A percentile compares a stretch with the other conserved stretches of the same genome.
Conservation (phyloP, 1,140 invertebrate species). For the Drosophila melanogaster region Release_6_plus_ISO1_MT NT_033779.5:1204501-1205000, state of each 20-base stretch:
- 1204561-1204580: conserved; percentile 73
- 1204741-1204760: too few relatives aligned
- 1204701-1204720: too few relatives aligned
- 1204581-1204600: conserved; percentile 74
- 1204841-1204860: conserved; percentile 28
- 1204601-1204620: conserved; percentile 76
- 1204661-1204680: conserved; percentile 81
- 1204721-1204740: too few relatives aligned
- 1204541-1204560: conserved; percentile 23
- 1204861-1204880: conserved; percentile 3
- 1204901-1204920: conserved; percentile 76
- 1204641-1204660: conserved; percentile 81
- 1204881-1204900: conserved; percentile 25
- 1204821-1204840: conserved; percentile 79
- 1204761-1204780: conserved; percentile 82
- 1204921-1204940: conserved; percentile 81
- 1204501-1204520: conserved; percentile 81
- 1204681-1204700: conserved; percentile 65
- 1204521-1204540: conserved; percentile 79
- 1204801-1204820: conserved; percentile 79
- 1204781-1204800: conserved; percentile 78
- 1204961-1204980: conserved; percentile 52
- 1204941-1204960: conserved; percentile 63
- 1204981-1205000: too few relatives aligned
- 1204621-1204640: conserved; percentile 79